Base-by-base conservation (phyloP, 1,140 invertebrate species). In the Coboldia fuscipes region DNA sequence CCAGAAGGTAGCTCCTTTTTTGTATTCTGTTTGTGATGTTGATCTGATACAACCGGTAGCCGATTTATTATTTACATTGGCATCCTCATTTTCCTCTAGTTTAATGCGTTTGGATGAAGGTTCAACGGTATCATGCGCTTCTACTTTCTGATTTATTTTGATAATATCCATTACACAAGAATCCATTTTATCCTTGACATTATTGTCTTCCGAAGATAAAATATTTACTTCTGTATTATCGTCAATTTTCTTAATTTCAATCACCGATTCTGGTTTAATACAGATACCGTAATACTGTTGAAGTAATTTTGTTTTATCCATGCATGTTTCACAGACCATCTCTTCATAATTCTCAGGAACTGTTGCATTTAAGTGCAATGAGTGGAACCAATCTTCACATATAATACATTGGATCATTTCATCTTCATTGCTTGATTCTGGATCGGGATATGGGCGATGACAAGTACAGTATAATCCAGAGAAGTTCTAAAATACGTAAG, bases 361-460 rank as follows among this genome's bases (percentile, higher is more conserved):
- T 36, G 56, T 54, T 10, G 62, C 56, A 37, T 70, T 63, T 39
- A 90, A 62, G 59, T 90, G 85, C 55, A 80, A 51, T 13, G 72
- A 67, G 63, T 97, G 93, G 47, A 78, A 90, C 96, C 96, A 99
- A 55, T 99, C 94, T 57, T 98, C 94, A 59, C 94, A 99, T 33
- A 96, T 62, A 30, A 81, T 65, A 49, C 96, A 99, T 48, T 97
- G 94, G 26, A 96, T 72, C 92, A 97, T 98, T 46, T 85, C 77
- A 61, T 93, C 88, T 34, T 77, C 72, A 23, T 61, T 57, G 13
- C 68, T 61, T 42, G 72, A 67, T 36, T 89, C 80, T 7, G 77
- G 73, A 61, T 97, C 92, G 10, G 93, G 93, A 60, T 97, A 99
- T 0, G 90, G 89, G 35, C 88, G 65, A n/a, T 74, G 56, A 57